Percentiles rank a stretch among this genome's conserved stretches.
These are phyloP conservation scores for Perccottus glenii DNA, from an alignment of 2,113 vertebrate genomes.

Conservation along the genomic window DNA sequence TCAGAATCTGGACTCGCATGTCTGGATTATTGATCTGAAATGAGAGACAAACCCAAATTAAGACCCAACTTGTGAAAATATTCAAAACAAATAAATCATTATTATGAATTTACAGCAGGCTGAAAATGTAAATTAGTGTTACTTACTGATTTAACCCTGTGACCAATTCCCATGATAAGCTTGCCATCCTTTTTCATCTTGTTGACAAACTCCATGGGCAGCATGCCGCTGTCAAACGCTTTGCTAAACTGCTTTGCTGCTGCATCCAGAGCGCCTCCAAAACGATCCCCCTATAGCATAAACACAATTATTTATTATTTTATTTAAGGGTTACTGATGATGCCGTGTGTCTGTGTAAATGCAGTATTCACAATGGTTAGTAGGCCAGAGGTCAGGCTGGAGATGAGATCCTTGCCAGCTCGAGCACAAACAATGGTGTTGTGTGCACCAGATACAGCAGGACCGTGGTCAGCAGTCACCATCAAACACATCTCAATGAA, in stretches of 20 bases:
- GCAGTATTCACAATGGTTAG: conserved; percentile 91
- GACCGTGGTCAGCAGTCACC: conserved; percentile 97
- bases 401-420: conserved; percentile 96
- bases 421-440: conserved; percentile 98
- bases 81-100: not conserved
- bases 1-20: conserved; percentile 96
- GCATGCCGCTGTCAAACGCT: conserved; percentile 94
- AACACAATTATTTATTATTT: no score
- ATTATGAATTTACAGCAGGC: not conserved
- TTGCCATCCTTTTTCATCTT: conserved; percentile 99
- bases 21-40: conserved; percentile 97
- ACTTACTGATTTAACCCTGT: conserved; percentile 94
- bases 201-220: conserved; percentile 99
- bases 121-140: not conserved
- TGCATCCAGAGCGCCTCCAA: conserved; percentile 95
- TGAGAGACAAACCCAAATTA: not conserved
- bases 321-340: not conserved
- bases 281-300: conserved; percentile 88
- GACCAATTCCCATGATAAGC: conserved; percentile 98
- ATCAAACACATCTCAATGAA: conserved; percentile 99
- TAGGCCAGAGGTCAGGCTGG: conserved; percentile 95
- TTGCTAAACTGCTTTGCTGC: conserved; percentile 98
- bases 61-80: not conserved
- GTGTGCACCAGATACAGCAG: conserved; percentile 95
- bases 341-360: no score